Base-by-base conservation (phyloP, 2,888 invertebrate genomes). In the Acleris literana region DNA sequence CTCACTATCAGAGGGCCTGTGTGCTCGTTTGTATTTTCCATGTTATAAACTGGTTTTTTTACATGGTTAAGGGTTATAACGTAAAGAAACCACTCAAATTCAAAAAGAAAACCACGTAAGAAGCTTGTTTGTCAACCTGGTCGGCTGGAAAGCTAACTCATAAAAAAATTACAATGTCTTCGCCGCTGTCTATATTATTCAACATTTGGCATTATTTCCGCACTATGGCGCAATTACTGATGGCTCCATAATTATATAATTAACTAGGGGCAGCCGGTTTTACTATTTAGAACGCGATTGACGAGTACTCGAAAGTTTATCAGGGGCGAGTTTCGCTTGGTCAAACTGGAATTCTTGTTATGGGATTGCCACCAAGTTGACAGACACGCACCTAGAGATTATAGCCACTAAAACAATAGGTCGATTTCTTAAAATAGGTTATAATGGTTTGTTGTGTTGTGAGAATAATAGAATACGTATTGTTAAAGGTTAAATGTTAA, bases 401-500 rank as follows among this genome's bases (percentile, higher is more conserved):
- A 18, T 39, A 5, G 6, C 20, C 1, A 7, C 7, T 39, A 54
- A 6, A 11, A 13, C 18, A 5, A 18, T 49, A 49, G n/a, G n/a
- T 46, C 17, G 46, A 17, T 46, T 46, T 39, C 13, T 39, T 11
- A 13, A 13, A 39, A 13, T 39, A 39, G 46, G 5, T n/a, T 16
- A 13, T n/a, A 44, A 44, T 16, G 13, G n/a, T 1, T 5, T 44
- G 16, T 43, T 43, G 44, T 44, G 16, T 16, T n/a, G 46, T 5
- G n/a, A 46, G 46, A 46, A 49, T 49, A 49, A 0, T 20, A 5
- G 20, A 49, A 13, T 3, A 56, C 13, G n/a, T 53, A 11, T 57
- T 13, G 33, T 58, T 60, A 57, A 61, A 61, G 66, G 52, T 53
- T 25, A 52, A n/a, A 39, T 20, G 62, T 62, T 55, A 68, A 63